Evolutionary conservation across 2,113 vertebrate species (phyloP), one percentile per base, ranked within the genome.

Genomic region (Alouatta palliata): DNA sequence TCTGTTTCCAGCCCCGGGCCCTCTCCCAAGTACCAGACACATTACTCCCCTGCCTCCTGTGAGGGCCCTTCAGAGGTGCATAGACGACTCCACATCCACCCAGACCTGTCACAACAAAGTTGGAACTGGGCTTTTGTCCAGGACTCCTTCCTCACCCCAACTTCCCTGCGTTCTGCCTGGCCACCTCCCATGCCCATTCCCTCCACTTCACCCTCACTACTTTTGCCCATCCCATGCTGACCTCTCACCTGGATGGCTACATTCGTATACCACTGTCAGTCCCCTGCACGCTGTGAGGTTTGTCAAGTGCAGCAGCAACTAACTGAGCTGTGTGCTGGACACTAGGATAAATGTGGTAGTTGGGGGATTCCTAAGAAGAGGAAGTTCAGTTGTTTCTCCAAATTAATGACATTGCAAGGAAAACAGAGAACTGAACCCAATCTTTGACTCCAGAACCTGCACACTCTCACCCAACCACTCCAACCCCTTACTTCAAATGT

Each of bases 261-360:
- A 5, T 8, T 13, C 6, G 0, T 23, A 20, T 13, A 21, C 40
- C 40, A 9, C 47, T 6, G 1, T 27, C 1, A 0, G 64, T 64
- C 30, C 40, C 64, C 52, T 52, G 52, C 52, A 52, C 16, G 5
- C 88, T 4, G 8, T 19, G 61, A 58, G 6, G 6, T 70, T 30
- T 86, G 77, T 80, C 40, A 45, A 61, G 30, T 85, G 32, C 64
- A 32, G 43, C n/a, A 71, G 76, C 68, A 58, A 66, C 32, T 71
- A 56, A 16, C 47, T 68, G 13, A 68, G 25, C 37, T 30, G 7
- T 70, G 80, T 66, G 21, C 54, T 23, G 0, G 61, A 45, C 45
- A 20, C 71, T 5, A 0, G 8, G 7, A 21, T 79, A 30, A 35
- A 2, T 2, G 3, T 45, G 37, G 13, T 77, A 49, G 58, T 13